Conservation (phyloP, 2,113 vertebrate genomes). For the Cyanoliseus patagonus region DNA sequence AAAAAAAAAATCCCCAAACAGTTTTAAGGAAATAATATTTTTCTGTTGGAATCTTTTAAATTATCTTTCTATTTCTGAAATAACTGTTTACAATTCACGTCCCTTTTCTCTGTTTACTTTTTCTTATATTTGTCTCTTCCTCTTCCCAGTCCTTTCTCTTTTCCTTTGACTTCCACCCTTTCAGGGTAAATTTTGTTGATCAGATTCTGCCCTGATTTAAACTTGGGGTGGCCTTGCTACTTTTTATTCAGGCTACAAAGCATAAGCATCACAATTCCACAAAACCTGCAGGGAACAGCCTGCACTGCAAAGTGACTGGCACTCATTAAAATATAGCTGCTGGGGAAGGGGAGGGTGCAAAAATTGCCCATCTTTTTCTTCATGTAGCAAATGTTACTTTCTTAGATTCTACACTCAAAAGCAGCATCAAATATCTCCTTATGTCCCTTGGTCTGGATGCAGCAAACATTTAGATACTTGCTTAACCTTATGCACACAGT, state of each 20-base stretch:
- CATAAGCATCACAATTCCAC: not conserved
- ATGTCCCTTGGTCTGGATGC: not conserved
- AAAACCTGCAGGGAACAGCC: not conserved
- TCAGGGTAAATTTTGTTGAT: not conserved
- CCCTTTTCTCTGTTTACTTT: not conserved
- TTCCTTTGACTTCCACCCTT: not conserved
- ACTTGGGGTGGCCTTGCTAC: not conserved
- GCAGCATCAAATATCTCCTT: not conserved
- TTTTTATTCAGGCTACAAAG: not conserved
- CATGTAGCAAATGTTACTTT: not conserved
- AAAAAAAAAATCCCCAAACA: no score
- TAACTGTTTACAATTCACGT: rapidly evolving
- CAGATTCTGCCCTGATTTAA: not conserved
- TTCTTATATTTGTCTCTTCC: not conserved
- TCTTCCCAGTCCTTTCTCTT: not conserved
- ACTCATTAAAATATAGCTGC: not conserved
- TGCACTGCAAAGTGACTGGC: not conserved
- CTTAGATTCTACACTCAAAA: not conserved
- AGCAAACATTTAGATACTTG: not conserved
- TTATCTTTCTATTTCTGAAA: not conserved
- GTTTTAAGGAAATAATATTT: not conserved
- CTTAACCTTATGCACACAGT: not conserved
- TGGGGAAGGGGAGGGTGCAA: not conserved
- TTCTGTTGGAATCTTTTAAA: not conserved
- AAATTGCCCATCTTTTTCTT: not conserved